phyloP scores from a whole-genome alignment of 2,113 vertebrate species.

The Trogon melanurus region DNA sequence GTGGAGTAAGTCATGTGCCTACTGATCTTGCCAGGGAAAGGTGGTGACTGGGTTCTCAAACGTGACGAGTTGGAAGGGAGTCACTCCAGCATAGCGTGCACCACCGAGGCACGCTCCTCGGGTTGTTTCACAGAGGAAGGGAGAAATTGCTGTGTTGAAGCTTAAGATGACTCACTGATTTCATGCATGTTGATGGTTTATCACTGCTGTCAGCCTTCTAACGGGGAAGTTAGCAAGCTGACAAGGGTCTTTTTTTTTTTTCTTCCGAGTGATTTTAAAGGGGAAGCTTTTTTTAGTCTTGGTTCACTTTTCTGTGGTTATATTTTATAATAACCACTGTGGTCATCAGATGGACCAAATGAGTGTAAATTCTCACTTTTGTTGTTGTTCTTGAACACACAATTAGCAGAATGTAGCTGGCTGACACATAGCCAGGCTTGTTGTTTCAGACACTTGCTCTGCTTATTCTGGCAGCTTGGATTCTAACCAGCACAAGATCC shows the following conservation, averaged over 20 bases:
- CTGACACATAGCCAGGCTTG: background rate
- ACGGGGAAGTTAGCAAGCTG: background rate
- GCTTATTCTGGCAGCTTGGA: background rate
- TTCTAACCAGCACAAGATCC: constrained; percentile 6
- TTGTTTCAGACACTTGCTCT: background rate
- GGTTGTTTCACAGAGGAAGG: background rate
- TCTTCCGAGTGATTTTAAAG: background rate
- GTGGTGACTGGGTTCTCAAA: background rate
- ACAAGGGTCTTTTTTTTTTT: background rate
- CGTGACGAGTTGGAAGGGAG: background rate
- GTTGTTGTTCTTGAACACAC: rapidly evolving
- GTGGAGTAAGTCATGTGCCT: background rate
- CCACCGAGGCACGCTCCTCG: rapidly evolving
- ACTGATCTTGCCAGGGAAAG: background rate
- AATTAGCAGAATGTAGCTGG: background rate
- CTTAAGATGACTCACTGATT: constrained; percentile 18
- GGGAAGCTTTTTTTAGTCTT: background rate
- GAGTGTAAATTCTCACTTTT: constrained; percentile 3
- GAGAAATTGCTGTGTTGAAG: background rate
- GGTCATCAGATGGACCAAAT: background rate
- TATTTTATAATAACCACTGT: background rate
- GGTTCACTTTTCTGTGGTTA: background rate
- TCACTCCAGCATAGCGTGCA: background rate
- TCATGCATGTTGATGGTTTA: background rate
- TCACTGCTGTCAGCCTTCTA: constrained; percentile 14